Percentiles rank a stretch among this genome's conserved stretches.
These are phyloP conservation scores for Leptopilina syphax DNA, from an alignment of 2,888 invertebrate species.

Conservation along the genomic window DNA sequence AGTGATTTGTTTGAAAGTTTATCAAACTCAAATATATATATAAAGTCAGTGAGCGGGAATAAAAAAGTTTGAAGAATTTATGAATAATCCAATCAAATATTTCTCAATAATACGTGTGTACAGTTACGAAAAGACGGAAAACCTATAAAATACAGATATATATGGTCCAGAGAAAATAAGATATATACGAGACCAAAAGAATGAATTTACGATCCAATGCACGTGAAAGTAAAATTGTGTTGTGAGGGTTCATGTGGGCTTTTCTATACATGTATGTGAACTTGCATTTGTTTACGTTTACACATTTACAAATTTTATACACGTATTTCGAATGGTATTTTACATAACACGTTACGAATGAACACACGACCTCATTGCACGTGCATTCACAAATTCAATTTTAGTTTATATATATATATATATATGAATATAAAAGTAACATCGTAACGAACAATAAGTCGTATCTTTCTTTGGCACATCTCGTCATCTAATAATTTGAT, in stretches of 20 bases:
- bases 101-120: conserved; percentile 13
- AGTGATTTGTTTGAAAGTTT: no score
- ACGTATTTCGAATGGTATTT: conserved; percentile 4
- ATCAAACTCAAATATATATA: no score
- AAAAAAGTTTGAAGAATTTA: not conserved
- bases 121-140: not conserved
- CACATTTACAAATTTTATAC: conserved; percentile 39
- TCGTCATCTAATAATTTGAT: conserved; percentile 55
- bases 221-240: conserved; percentile 6
- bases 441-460: conserved; percentile 64
- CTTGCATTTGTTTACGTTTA: conserved; percentile 21
- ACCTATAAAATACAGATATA: conserved; percentile 4
- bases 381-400: conserved; percentile 41
- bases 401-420: conserved; percentile 45
- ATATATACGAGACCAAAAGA: not conserved
- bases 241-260: conserved; percentile 6
- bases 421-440: conserved; percentile 65
- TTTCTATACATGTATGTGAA: conserved; percentile 36
- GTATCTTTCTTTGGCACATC: conserved; percentile 68
- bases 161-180: not conserved
- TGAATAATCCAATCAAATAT: conserved; percentile 32
- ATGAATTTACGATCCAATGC: conserved; percentile 9
- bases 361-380: conserved; percentile 33
- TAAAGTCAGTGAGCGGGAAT: no score
- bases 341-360: conserved; percentile 42